phyloP scores from a whole-genome alignment of 2,797 vertebrate genomes.

The Apogon hyalosoma region DNA sequence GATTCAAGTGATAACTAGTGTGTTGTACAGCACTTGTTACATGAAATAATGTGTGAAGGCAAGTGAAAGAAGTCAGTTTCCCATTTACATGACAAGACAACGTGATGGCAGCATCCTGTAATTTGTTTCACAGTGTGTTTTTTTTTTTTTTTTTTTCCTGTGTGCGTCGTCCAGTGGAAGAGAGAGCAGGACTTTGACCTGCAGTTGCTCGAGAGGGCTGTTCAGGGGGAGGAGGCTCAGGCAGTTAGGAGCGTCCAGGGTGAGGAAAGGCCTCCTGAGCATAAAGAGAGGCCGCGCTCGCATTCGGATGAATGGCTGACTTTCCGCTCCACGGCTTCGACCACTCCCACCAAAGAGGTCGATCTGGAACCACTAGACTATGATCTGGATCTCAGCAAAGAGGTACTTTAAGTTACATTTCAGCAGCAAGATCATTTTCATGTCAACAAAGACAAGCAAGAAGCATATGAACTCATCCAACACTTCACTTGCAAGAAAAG shows the following conservation, averaged over 20 bases:
- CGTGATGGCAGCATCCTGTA: slow-evolving; percentile 15
- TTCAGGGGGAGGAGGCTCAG: slow-evolving; percentile 89
- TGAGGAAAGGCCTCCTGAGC: slow-evolving; percentile 88
- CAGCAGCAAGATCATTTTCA: neutral
- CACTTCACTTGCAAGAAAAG: too few species aligned
- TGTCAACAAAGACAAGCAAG: neutral
- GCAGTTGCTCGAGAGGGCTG: slow-evolving; percentile 93
- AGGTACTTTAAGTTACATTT: slow-evolving; percentile 82
- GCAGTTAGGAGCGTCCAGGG: slow-evolving; percentile 89
- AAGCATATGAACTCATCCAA: neutral
- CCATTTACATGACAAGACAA: slow-evolving; percentile 12
- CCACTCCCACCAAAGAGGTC: slow-evolving; percentile 82
- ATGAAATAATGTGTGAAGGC: slow-evolving; percentile 22
- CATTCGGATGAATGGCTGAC: slow-evolving; percentile 94
- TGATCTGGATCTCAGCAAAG: slow-evolving; percentile 93
- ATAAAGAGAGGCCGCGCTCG: slow-evolving; percentile 86
- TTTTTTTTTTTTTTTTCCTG: slow-evolving; percentile 41
- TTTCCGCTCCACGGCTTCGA: slow-evolving; percentile 80
- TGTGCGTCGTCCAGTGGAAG: slow-evolving; percentile 90
- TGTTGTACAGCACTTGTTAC: slow-evolving; percentile 14
- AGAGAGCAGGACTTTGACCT: slow-evolving; percentile 99
- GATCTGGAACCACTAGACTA: slow-evolving; percentile 94
- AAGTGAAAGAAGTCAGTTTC: slow-evolving; percentile 38
- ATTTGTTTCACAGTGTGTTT: slow-evolving; percentile 43
- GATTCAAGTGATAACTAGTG: slow-evolving; percentile 16